phyloP scores from a whole-genome alignment of 2,797 vertebrate species.

The Malacoctenus gilli region DNA sequence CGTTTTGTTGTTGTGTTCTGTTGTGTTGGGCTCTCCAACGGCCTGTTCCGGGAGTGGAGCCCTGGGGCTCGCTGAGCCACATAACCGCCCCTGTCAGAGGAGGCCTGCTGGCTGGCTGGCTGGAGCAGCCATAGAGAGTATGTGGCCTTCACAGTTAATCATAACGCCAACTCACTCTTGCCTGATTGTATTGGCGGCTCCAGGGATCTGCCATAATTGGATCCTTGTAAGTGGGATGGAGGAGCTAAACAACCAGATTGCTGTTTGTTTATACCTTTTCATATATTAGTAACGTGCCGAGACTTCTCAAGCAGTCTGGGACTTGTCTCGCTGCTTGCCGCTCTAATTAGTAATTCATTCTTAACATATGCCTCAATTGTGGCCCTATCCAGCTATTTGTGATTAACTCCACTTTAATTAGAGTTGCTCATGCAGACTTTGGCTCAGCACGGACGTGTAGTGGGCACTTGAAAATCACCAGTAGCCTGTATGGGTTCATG shows the following conservation, averaged over 20 bases:
- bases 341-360: constrained; percentile 89
- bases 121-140: constrained; percentile 75
- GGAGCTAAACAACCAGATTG: constrained; percentile 89
- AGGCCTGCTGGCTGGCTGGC: constrained; percentile 72
- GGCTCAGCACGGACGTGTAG: constrained; percentile 69
- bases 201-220: constrained; percentile 89
- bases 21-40: constrained; percentile 56
- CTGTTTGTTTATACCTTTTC: constrained; percentile 91
- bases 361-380: constrained; percentile 88
- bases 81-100: constrained; percentile 71
- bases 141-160: constrained; percentile 85
- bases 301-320: constrained; percentile 86
- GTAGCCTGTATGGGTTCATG: constrained; percentile 45
- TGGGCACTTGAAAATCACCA: constrained; percentile 70
- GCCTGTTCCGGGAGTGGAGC: constrained; percentile 59
- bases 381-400: constrained; percentile 85
- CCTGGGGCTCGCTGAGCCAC: constrained; percentile 69
- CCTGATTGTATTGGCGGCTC: constrained; percentile 86
- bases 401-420: constrained; percentile 88
- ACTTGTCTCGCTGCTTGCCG: constrained; percentile 80
- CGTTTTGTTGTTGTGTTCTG: constrained; percentile 54
- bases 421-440: constrained; percentile 80
- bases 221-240: constrained; percentile 89
- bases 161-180: constrained; percentile 82
- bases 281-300: constrained; percentile 87